These are phyloP conservation scores for Psittacula echo DNA, from an alignment of 2,797 vertebrate species.

Conservation along the genomic window DNA sequence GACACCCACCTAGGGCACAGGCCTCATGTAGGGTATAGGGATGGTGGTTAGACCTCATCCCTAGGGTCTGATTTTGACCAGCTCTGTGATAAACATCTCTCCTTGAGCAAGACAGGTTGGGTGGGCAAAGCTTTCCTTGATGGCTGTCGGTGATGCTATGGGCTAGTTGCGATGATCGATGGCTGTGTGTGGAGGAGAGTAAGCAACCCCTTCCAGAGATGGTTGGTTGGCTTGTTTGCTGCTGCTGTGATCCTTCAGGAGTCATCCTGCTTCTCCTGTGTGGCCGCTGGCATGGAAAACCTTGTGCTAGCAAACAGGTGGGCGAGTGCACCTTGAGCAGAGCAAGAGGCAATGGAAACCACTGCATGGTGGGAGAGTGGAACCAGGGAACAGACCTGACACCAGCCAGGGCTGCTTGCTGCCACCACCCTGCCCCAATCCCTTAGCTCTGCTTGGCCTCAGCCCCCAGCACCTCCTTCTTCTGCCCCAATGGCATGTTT, in stretches of 20 bases:
- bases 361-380: neutral
- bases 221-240: neutral
- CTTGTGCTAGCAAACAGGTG: neutral
- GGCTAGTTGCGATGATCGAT: neutral
- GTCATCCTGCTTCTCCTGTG: neutral
- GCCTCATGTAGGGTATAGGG: neutral
- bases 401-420: neutral
- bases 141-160: neutral
- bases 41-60: neutral
- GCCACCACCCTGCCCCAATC: neutral
- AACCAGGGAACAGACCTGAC: neutral
- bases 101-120: neutral
- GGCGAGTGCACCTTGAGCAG: neutral
- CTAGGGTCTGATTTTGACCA: neutral
- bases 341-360: neutral
- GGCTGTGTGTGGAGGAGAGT: rapidly evolving
- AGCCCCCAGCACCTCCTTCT: neutral
- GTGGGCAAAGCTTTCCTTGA: neutral
- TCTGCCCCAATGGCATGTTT: neutral
- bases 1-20: no score
- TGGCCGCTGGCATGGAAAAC: neutral
- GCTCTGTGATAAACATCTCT: neutral
- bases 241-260: neutral
- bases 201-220: neutral
- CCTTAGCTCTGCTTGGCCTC: neutral